Base-by-base conservation (phyloP, 2,888 invertebrate species). In the Cheiracanthium punctorium region DNA sequence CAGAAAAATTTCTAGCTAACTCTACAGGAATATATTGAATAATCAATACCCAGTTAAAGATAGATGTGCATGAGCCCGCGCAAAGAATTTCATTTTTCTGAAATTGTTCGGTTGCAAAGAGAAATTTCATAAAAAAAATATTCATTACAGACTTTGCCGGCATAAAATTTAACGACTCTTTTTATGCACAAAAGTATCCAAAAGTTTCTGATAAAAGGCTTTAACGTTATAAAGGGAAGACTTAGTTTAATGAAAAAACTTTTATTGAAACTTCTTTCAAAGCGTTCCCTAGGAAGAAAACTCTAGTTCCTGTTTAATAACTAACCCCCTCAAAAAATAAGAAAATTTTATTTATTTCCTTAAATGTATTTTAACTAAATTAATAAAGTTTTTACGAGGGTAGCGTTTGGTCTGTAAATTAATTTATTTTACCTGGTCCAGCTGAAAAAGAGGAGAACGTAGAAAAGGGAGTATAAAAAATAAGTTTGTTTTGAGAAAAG, bases 101-200 rank as follows among this genome's bases (percentile, higher is more conserved):
- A 24, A 58, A 58, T 24, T 4, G 58, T 58, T 58, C 58, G 58
- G 58, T 58, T 58, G 58, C 58, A 24, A 1, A 12, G 58, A 12
- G 58, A 17, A 1, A 58, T 58, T 58, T 24, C 58, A 58, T 58
- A 24, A 24, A 58, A 58, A 58, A 58, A 58, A 58, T 58, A 58
- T 58, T 58, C 58, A 58, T 58, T 58, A 58, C 58, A 58, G 58
- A 24, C 58, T 58, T 58, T 20, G 58, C 58, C 5, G 24, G 58
- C 58, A 58, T 58, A 58, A 58, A 58, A 58, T 58, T 58, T 58
- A 58, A 58, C 58, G 58, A 58, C 58, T 58, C 24, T 58, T 58
- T 58, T 58, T 58, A 58, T 58, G 58, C 58, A 58, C 58, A 58
- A 58, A 58, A 58, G 58, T 58, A 58, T 58, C 58, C 58, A 58